phyloP scores from a whole-genome alignment of 2,113 vertebrate species.

The Bungarus multicinctus region DNA sequence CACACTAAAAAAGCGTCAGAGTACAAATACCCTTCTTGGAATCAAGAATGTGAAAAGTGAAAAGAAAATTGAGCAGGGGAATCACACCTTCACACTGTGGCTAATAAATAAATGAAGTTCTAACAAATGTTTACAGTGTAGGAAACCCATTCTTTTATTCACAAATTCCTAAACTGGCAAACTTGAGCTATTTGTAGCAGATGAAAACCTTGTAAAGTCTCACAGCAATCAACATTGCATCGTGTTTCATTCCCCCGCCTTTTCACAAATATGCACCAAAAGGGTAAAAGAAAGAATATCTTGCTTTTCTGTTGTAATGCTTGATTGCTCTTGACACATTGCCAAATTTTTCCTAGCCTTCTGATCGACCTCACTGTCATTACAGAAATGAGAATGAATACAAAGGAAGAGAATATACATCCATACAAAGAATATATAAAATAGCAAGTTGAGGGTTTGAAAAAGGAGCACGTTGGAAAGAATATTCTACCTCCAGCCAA shows the following conservation, averaged over 20 bases:
- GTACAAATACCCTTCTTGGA: constrained; percentile 30
- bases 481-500: not conserved
- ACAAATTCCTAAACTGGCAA: constrained; percentile 32
- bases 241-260: not conserved
- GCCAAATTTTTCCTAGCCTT: not conserved
- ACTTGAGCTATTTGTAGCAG: constrained; percentile 18
- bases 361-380: not conserved
- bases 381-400: not conserved
- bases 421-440: too few relatives aligned
- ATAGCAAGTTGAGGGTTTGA: not conserved
- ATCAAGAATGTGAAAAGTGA: constrained; percentile 32
- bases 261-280: not conserved
- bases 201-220: constrained; percentile 20
- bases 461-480: not conserved
- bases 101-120: constrained; percentile 38
- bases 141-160: constrained; percentile 17
- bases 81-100: constrained; percentile 13
- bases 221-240: not conserved
- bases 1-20: not conserved
- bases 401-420: not conserved
- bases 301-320: not conserved
- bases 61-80: not conserved
- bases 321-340: not conserved
- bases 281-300: not conserved
- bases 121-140: constrained; percentile 5